Conservation (phyloP, 2,797 vertebrate species). For the Iguana delicatissima region DNA sequence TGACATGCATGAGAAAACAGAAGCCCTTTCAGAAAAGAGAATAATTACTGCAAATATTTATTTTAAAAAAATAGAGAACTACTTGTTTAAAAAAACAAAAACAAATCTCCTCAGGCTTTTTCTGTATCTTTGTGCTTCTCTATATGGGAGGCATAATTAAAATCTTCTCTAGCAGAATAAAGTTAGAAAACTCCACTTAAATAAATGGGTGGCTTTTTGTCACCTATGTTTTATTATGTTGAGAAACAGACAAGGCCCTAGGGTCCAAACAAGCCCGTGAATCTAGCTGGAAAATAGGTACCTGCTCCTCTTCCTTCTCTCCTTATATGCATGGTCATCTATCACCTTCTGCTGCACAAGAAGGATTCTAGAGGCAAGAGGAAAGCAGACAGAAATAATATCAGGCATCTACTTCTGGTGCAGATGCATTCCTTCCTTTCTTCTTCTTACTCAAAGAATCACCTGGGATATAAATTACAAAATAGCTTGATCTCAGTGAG, state of each 20-base stretch:
- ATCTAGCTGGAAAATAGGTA: constrained; percentile 21
- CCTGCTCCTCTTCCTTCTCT: neutral
- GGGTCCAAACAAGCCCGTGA: constrained; percentile 65
- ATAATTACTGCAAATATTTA: constrained; percentile 40
- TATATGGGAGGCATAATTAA: constrained; percentile 14
- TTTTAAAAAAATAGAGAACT: constrained; percentile 27
- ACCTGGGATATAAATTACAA: too few relatives aligned
- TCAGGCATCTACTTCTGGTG: neutral
- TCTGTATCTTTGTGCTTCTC: neutral
- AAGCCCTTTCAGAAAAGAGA: constrained; percentile 26
- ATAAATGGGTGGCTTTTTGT: constrained; percentile 53
- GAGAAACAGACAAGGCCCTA: constrained; percentile 3
- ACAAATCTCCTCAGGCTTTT: neutral
- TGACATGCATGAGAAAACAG: constrained; percentile 9
- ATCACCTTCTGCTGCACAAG: neutral
- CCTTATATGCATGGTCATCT: neutral
- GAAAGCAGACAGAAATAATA: neutral
- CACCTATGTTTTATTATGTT: constrained; percentile 57
- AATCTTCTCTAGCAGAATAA: neutral
- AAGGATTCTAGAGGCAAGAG: neutral
- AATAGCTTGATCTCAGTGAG: too few relatives aligned
- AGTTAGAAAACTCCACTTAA: constrained; percentile 22
- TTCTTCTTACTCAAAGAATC: neutral
- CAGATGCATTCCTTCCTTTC: neutral
- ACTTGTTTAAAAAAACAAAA: constrained; percentile 17